A percentile compares a stretch with the other conserved stretches of the same genome.
Evolutionary conservation across 2,888 invertebrate genomes (phyloP).

Genomic region (Perizoma flavofasciatum): DNA sequence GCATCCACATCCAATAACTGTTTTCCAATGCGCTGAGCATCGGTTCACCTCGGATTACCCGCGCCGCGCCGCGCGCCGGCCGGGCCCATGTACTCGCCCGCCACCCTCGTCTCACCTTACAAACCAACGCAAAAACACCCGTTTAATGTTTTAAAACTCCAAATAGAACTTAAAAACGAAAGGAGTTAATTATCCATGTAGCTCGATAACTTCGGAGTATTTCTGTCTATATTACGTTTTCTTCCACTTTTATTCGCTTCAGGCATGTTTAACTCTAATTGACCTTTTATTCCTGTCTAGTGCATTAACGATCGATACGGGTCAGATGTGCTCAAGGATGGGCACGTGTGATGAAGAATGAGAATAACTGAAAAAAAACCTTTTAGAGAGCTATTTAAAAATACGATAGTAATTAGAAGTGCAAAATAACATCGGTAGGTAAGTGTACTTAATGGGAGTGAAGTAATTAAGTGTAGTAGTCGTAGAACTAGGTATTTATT

Average conservation of each 20-base stretch:
- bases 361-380: background rate
- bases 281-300: conserved; percentile 19
- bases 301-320: conserved; percentile 21
- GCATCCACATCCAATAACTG: conserved; percentile 57
- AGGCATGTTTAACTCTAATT: conserved; percentile 16
- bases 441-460: conserved; percentile 62
- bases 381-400: conserved; percentile 7
- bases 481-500: conserved; percentile 74
- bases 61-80: conserved; percentile 20
- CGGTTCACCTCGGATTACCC: conserved; percentile 63
- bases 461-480: conserved; percentile 77
- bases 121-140: conserved; percentile 49
- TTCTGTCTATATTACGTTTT: conserved; percentile 26
- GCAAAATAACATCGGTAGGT: conserved; percentile 33
- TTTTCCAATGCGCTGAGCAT: conserved; percentile 69
- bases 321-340: conserved; percentile 9
- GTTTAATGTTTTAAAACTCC: conserved; percentile 57
- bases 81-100: conserved; percentile 17
- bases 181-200: conserved; percentile 57
- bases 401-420: conserved; percentile 18
- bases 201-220: conserved; percentile 43
- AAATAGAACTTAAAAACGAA: conserved; percentile 50
- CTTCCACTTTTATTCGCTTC: conserved; percentile 4
- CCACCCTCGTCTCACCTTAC: conserved; percentile 29
- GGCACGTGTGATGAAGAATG: conserved; percentile 14